These are phyloP conservation scores for Drosophila pachea DNA, from an alignment of 1,140 invertebrate species.

Conservation along the genomic window DNA sequence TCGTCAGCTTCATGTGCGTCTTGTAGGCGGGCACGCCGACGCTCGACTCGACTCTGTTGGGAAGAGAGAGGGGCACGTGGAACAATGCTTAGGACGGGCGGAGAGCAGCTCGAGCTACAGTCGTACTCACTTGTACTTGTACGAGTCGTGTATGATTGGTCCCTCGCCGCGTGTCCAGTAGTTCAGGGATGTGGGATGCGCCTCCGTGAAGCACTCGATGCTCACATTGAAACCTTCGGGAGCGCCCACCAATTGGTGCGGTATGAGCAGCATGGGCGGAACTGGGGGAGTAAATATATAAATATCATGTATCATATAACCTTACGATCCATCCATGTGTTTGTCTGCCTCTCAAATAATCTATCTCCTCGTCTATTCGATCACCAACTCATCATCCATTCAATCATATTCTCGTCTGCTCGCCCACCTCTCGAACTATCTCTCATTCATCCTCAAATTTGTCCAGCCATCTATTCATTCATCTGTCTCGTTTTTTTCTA, in stretches of 20 bases:
- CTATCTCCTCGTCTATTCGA: too few species aligned
- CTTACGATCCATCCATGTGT: too few species aligned
- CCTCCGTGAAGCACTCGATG: constrained; percentile 93
- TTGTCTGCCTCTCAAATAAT: too few species aligned
- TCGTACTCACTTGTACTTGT: constrained; percentile 84
- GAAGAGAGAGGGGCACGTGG: not conserved
- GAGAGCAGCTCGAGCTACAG: not conserved
- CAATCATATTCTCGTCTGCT: too few species aligned
- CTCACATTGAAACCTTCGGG: constrained; percentile 89
- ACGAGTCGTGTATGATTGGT: constrained; percentile 92
- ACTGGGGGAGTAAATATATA: constrained; percentile 38
- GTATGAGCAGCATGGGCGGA: constrained; percentile 78
- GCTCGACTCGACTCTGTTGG: constrained; percentile 81
- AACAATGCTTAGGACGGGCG: not conserved
- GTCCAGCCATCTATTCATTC: not conserved
- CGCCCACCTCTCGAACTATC: too few species aligned
- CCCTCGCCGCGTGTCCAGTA: constrained; percentile 94
- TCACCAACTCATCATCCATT: too few species aligned
- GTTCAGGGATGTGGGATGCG: constrained; percentile 93
- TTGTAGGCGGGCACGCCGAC: constrained; percentile 87
- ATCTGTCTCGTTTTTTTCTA: too few species aligned
- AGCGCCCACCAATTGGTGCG: constrained; percentile 84
- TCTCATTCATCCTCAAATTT: not conserved
- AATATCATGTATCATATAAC: too few species aligned
- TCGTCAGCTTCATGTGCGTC: constrained; percentile 90